Evolutionary conservation across 2,113 vertebrate genomes (phyloP).

Genomic region (Natator depressus): DNA sequence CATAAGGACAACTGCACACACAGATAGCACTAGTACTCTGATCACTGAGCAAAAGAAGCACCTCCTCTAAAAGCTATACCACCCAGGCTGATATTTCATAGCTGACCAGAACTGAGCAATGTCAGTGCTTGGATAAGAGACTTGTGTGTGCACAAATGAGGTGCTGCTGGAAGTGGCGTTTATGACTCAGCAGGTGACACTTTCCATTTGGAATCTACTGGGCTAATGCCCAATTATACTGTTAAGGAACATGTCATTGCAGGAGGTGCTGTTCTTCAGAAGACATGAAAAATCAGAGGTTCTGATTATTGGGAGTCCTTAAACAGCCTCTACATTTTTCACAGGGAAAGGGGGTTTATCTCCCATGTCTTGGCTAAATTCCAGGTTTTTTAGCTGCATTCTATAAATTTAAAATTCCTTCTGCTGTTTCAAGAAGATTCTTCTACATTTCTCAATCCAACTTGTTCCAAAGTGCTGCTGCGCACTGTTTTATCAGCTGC

Average conservation of each 20-base stretch:
- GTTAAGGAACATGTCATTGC: neutral
- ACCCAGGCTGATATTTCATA: neutral
- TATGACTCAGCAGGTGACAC: neutral
- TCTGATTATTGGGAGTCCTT: neutral
- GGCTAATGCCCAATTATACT: neutral
- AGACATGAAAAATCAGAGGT: neutral
- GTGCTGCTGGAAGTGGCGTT: neutral
- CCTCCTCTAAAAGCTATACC: neutral
- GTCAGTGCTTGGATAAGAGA: neutral
- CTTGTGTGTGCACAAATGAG: neutral
- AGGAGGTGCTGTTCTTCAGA: neutral
- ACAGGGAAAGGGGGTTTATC: neutral
- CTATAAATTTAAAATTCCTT: neutral
- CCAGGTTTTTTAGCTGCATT: neutral
- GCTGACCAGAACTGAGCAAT: neutral
- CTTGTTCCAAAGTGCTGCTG: accelerated
- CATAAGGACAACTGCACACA: neutral
- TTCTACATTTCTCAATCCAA: neutral
- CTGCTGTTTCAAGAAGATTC: neutral
- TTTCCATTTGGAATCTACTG: neutral
- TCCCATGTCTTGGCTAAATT: neutral
- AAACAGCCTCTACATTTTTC: neutral
- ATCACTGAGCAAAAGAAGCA: neutral
- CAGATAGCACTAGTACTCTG: neutral
- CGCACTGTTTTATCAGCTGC: neutral